These are phyloP conservation scores for Esox masquinongy DNA, from an alignment of 2,797 vertebrate genomes.

Conservation along the genomic window DNA sequence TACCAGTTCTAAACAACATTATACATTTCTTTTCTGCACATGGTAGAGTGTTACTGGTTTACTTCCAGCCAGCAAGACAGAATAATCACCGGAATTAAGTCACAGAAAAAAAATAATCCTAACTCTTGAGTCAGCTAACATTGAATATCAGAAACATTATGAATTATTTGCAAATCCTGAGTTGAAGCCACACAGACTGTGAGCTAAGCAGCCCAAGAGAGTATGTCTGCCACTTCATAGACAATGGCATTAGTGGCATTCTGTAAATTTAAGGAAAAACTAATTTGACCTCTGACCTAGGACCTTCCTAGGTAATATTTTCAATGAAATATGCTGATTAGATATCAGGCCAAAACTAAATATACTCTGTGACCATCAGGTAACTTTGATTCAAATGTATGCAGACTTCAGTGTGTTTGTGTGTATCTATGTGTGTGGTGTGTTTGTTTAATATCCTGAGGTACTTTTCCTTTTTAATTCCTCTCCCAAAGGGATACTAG, in stretches of 20 bases:
- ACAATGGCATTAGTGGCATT: background rate
- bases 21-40: too few species aligned
- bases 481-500: background rate
- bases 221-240: background rate
- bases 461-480: constrained; percentile 9
- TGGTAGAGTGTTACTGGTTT: too few species aligned
- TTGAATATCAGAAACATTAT: too few species aligned
- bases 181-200: too few species aligned
- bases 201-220: too few species aligned
- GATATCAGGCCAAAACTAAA: background rate
- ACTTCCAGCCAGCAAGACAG: too few species aligned
- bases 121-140: too few species aligned
- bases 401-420: background rate
- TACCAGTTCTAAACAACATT: too few species aligned
- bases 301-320: background rate
- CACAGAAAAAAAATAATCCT: too few species aligned
- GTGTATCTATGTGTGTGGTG: background rate
- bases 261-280: background rate
- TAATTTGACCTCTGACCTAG: background rate
- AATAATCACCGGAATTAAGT: too few species aligned
- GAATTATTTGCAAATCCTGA: too few species aligned
- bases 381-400: constrained; percentile 1
- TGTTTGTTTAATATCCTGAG: background rate
- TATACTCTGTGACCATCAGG: background rate
- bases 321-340: background rate